Conservation (phyloP, 2,797 vertebrate species). For the Sebastes trivittatus region DNA sequence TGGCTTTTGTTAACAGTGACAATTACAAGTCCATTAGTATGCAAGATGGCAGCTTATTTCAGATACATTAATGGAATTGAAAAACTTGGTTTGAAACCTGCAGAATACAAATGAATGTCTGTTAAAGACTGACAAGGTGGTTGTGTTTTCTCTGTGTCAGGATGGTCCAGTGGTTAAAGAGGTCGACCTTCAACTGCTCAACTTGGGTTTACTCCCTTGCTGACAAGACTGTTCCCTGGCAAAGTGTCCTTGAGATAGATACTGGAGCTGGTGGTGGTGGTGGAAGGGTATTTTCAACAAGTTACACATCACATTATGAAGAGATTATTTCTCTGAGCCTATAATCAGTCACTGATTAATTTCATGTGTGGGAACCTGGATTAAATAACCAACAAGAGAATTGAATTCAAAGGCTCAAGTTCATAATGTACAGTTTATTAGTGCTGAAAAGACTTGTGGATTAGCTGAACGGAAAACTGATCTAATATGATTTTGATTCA, state of each 20-base stretch:
- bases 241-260: conserved; percentile 30
- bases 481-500: neutral
- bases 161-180: neutral
- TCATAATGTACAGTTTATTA: conserved; percentile 17
- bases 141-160: conserved; percentile 13
- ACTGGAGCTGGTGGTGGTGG: neutral
- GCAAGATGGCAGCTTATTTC: conserved; percentile 41
- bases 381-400: conserved; percentile 17
- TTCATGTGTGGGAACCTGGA: conserved; percentile 33
- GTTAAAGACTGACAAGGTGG: neutral
- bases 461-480: neutral
- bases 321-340: conserved; percentile 18
- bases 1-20: conserved; percentile 49
- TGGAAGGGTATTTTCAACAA: neutral
- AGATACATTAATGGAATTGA: conserved; percentile 29
- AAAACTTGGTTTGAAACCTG: neutral
- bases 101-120: conserved; percentile 55
- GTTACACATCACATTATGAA: neutral
- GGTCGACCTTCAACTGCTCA: conserved; percentile 6
- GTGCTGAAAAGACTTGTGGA: neutral
- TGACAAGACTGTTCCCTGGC: neutral
- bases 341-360: conserved; percentile 36
- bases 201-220: neutral
- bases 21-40: conserved; percentile 59
- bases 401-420: neutral